Evolutionary conservation across 2,888 invertebrate genomes (phyloP).

Genomic region (Amphipyra tragopoginis): DNA sequence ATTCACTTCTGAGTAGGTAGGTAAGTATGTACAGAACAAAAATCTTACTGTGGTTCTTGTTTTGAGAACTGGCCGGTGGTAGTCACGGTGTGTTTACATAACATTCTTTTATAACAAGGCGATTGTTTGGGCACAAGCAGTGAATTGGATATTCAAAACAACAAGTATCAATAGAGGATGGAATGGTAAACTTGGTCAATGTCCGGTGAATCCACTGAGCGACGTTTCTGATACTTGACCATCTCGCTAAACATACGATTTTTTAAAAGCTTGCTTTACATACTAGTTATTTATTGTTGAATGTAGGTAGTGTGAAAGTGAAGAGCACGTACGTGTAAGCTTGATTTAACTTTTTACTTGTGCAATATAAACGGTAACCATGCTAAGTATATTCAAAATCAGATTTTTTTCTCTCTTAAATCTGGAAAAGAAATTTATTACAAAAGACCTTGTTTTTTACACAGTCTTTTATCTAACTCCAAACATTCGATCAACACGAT

Average conservation of each 20-base stretch:
- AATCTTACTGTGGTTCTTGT: constrained; percentile 70
- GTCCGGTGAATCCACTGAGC: constrained; percentile 77
- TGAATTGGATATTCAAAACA: constrained; percentile 76
- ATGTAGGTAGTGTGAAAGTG: constrained; percentile 35
- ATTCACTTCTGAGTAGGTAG: constrained; percentile 41
- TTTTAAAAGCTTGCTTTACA: constrained; percentile 21
- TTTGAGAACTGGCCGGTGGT: constrained; percentile 65
- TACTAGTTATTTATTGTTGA: constrained; percentile 14
- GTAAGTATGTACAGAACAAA: constrained; percentile 46
- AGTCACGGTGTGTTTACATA: constrained; percentile 78
- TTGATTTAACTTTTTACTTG: constrained; percentile 29
- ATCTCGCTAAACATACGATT: constrained; percentile 38
- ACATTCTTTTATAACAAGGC: constrained; percentile 71
- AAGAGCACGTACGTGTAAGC: constrained; percentile 45
- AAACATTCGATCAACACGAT: too few species aligned
- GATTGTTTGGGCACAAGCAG: constrained; percentile 75
- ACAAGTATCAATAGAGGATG: constrained; percentile 60
- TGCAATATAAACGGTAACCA: background rate
- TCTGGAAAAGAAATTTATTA: too few species aligned
- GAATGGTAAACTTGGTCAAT: constrained; percentile 72
- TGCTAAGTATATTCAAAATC: too few species aligned
- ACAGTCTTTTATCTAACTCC: too few species aligned
- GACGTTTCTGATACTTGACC: constrained; percentile 62
- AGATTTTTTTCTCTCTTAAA: too few species aligned
- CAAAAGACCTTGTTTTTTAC: too few species aligned